phyloP scores from a whole-genome alignment of 2,888 invertebrate species.

The Chrysolina oricalcia region DNA sequence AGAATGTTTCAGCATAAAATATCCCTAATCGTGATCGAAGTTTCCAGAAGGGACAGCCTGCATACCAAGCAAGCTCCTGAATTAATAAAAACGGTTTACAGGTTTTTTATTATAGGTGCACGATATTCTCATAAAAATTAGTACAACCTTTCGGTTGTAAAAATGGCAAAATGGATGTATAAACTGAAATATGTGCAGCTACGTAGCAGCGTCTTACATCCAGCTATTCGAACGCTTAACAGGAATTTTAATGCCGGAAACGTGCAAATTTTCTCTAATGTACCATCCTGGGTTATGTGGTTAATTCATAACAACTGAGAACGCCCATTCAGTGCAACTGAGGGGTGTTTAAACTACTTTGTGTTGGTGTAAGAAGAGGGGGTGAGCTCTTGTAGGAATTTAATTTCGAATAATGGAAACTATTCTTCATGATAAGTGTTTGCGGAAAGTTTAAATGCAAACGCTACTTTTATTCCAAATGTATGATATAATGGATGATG shows the following conservation, averaged over 20 bases:
- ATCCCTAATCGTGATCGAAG: too few species aligned
- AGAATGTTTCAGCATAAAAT: too few species aligned
- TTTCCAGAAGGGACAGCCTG: background rate
- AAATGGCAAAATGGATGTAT: constrained; percentile 28
- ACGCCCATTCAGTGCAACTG: background rate
- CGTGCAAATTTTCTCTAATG: constrained; percentile 12
- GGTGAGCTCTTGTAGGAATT: too few species aligned
- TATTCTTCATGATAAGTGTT: too few species aligned
- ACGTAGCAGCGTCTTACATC: background rate
- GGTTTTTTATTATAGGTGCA: constrained; percentile 49
- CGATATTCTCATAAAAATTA: constrained; percentile 50
- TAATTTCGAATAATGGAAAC: too few species aligned
- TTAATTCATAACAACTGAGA: background rate
- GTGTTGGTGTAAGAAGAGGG: too few species aligned
- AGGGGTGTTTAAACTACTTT: background rate
- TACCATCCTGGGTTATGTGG: background rate
- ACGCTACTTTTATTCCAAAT: too few species aligned
- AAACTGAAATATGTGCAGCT: constrained; percentile 8
- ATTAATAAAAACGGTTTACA: constrained; percentile 51
- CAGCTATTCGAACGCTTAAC: background rate
- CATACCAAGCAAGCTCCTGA: constrained; percentile 29
- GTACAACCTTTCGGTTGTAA: constrained; percentile 41
- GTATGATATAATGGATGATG: too few species aligned
- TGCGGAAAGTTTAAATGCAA: too few species aligned
- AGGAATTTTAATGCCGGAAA: constrained; percentile 5